Percentiles rank a stretch among this genome's conserved stretches.
These are phyloP conservation scores for Liopterus haemorrhoidalis DNA, from an alignment of 2,888 invertebrate genomes.

Conservation along the genomic window DNA sequence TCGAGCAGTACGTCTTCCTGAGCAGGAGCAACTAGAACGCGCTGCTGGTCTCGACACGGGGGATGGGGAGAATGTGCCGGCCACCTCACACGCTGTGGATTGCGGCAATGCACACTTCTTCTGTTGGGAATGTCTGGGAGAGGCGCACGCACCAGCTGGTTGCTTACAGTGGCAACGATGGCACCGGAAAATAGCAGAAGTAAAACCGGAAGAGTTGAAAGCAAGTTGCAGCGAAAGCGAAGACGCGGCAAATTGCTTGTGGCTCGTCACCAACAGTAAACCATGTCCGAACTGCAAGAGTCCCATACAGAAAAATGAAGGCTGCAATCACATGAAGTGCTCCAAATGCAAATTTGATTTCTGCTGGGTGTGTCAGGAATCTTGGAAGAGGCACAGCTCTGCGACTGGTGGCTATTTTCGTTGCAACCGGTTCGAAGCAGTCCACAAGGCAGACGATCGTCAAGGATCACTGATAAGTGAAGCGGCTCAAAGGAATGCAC, in stretches of 20 bases:
- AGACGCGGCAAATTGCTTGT: slow-evolving; percentile 59
- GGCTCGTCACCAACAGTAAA: slow-evolving; percentile 65
- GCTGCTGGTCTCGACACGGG: slow-evolving; percentile 22
- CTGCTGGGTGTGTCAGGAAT: slow-evolving; percentile 67
- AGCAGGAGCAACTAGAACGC: slow-evolving; percentile 44
- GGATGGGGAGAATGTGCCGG: slow-evolving; percentile 36
- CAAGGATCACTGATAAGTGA: slow-evolving; percentile 53
- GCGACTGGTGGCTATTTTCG: slow-evolving; percentile 66
- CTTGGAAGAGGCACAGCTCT: slow-evolving; percentile 64
- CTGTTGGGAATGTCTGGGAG: slow-evolving; percentile 57
- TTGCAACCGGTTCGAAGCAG: slow-evolving; percentile 55
- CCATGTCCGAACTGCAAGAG: slow-evolving; percentile 65
- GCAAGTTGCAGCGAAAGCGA: slow-evolving; percentile 52
- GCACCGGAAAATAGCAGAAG: slow-evolving; percentile 55
- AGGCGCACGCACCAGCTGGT: slow-evolving; percentile 62
- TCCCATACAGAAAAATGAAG: slow-evolving; percentile 67
- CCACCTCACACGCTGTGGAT: slow-evolving; percentile 58
- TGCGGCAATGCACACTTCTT: slow-evolving; percentile 66
- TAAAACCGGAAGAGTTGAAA: slow-evolving; percentile 57
- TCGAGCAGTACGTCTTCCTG: slow-evolving; percentile 58
- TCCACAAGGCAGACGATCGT: slow-evolving; percentile 57
- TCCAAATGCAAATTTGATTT: slow-evolving; percentile 67
- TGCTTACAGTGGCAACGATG: slow-evolving; percentile 59
- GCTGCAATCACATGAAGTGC: slow-evolving; percentile 68
- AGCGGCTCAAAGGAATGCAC: slow-evolving; percentile 53